Conservation (phyloP, 2,113 vertebrate species). For the Gallinago jamesoni region DNA sequence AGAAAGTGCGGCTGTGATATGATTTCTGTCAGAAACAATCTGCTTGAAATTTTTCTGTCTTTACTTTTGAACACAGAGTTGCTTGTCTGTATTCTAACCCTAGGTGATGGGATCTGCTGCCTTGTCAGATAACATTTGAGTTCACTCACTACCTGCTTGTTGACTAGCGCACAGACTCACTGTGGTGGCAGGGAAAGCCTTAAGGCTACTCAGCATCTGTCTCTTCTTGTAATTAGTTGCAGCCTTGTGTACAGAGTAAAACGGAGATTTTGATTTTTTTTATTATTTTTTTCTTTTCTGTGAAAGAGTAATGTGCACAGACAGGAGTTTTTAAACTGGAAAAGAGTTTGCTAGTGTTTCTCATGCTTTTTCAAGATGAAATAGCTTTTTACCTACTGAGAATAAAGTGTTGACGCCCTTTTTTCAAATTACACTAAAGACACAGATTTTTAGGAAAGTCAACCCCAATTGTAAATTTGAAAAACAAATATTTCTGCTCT, state of each 20-base stretch:
- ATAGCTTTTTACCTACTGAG: background rate
- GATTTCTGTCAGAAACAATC: slow-evolving; percentile 96
- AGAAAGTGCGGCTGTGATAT: slow-evolving; percentile 83
- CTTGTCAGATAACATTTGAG: slow-evolving; percentile 88
- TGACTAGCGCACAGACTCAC: slow-evolving; percentile 72
- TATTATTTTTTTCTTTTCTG: background rate
- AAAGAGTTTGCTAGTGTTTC: slow-evolving; percentile 66
- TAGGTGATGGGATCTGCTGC: slow-evolving; percentile 84
- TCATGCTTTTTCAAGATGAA: slow-evolving; percentile 22
- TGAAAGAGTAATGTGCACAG: slow-evolving; percentile 73
- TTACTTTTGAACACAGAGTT: slow-evolving; percentile 81
- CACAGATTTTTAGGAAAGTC: background rate
- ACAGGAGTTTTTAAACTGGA: slow-evolving; percentile 76
- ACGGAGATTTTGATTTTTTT: slow-evolving; percentile 41
- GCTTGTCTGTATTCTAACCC: slow-evolving; percentile 82
- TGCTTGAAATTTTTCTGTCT: slow-evolving; percentile 89
- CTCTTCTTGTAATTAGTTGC: slow-evolving; percentile 86
- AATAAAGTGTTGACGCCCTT: background rate
- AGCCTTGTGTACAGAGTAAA: slow-evolving; percentile 76
- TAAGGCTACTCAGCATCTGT: slow-evolving; percentile 80
- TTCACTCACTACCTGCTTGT: slow-evolving; percentile 80
- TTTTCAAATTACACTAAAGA: background rate
- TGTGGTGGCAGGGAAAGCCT: slow-evolving; percentile 77
- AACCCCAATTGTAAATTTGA: background rate
- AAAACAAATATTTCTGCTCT: background rate